phyloP scores from a whole-genome alignment of 2,113 vertebrate species.

The Labeo catla region DNA sequence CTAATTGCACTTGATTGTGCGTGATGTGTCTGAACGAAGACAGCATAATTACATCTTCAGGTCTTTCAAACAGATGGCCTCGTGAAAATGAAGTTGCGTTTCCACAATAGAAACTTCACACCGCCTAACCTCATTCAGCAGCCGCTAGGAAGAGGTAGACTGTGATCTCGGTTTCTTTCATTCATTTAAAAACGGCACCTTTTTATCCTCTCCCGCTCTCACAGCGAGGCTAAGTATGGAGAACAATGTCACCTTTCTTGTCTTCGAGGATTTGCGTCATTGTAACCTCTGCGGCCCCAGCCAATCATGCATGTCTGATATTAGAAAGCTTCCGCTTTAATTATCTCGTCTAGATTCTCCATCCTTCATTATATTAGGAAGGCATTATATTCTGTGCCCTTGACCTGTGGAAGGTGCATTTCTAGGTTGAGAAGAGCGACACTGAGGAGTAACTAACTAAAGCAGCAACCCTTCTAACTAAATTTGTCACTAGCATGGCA shows the following conservation, averaged over 20 bases:
- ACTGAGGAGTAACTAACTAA: background rate
- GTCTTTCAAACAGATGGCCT: slow-evolving; percentile 37
- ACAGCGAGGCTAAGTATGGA: background rate
- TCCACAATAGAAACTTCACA: slow-evolving; percentile 38
- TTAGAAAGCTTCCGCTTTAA: slow-evolving; percentile 62
- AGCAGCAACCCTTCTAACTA: background rate
- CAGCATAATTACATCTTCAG: slow-evolving; percentile 42
- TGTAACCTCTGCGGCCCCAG: slow-evolving; percentile 28
- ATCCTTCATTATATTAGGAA: slow-evolving; percentile 50
- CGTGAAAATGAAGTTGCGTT: slow-evolving; percentile 35
- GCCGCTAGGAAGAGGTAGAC: background rate
- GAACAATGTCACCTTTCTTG: slow-evolving; percentile 61
- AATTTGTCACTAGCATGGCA: background rate
- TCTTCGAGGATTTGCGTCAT: slow-evolving; percentile 45
- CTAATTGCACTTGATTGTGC: slow-evolving; percentile 47
- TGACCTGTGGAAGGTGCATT: slow-evolving; percentile 39
- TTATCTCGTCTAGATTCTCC: slow-evolving; percentile 64
- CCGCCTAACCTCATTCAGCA: slow-evolving; percentile 13
- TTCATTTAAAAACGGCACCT: background rate
- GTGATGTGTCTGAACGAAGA: slow-evolving; percentile 37
- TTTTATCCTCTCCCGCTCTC: background rate
- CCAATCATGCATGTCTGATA: slow-evolving; percentile 49
- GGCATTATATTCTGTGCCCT: slow-evolving; percentile 58
- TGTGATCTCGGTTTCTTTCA: slow-evolving; percentile 5
- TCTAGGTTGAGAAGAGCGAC: slow-evolving; percentile 7